Base-by-base conservation (phyloP, 1,140 invertebrate genomes). In the Drosophila micromelanica region DNA sequence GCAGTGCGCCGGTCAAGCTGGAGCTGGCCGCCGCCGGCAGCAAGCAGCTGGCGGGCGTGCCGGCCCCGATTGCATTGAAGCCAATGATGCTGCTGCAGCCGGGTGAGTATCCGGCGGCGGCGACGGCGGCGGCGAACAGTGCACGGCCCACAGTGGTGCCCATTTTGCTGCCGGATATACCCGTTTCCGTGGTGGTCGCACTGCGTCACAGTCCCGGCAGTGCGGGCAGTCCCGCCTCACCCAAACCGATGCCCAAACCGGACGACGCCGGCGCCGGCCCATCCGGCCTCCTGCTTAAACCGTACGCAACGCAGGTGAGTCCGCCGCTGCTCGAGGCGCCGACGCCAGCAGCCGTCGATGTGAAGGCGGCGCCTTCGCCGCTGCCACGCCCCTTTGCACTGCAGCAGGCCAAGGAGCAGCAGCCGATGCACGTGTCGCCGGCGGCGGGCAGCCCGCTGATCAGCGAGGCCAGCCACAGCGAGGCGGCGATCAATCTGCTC, bases 401-500 rank as follows among this genome's bases (percentile, higher is more conserved):
- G 46, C 75, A 78, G 42, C 55, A 78, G 45, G 64, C 57, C 11
- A 68, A 61, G 59, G 77, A 90, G 59, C 30, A 90, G 59, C 30
- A 52, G 40, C 56, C 70, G 0, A 48, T 57, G 40, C 56, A 67
- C 38, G 80, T 75, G 0, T 65, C 77, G 5, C 69, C 87, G 0
- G 76, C 78, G 8, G 80, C 86, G 8, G 52, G 65, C 32, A 80
- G 77, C 17, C 74, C 87, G 0, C 20, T 78, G 12, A 84, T 79
- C 35, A 60, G 65, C 9, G 93, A 93, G 32, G 92, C 30, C 23
- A 46, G 17, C 11, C 85, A 80, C 49, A 85, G 72, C 64, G 93
- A 93, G 65, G 93, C 93, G 57, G 93, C 93, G 60, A 93, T 94
- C 52, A 95, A 94, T 76, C 94, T 96, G 45, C 90, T 98, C n/a